A percentile compares a stretch with the other conserved stretches of the same genome.
phyloP scores from a whole-genome alignment of 2,113 vertebrate genomes.

The Hippocampus zosterae region DNA sequence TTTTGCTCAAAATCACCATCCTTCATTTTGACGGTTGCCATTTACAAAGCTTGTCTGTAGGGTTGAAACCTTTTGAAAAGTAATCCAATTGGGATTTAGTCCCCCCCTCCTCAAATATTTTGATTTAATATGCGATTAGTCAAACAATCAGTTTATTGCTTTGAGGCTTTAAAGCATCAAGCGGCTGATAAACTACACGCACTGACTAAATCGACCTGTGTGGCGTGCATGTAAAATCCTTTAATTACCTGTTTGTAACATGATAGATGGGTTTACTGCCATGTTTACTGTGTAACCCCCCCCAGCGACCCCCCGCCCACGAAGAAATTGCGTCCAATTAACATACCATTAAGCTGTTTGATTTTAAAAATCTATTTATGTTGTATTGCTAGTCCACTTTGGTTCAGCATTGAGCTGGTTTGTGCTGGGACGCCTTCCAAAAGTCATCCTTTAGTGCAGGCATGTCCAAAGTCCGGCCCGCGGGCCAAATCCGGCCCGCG shows the following conservation, averaged over 20 bases:
- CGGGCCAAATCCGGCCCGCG: too few relatives aligned
- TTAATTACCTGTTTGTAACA: not conserved
- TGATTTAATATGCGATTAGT: too few relatives aligned
- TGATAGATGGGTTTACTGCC: not conserved
- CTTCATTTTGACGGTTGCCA: not conserved
- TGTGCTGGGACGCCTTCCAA: not conserved
- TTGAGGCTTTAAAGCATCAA: slow-evolving; percentile 15
- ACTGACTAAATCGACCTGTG: not conserved
- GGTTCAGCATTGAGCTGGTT: not conserved
- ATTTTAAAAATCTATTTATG: not conserved
- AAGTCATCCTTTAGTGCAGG: not conserved
- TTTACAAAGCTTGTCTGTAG: too few relatives aligned
- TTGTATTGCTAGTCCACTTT: not conserved
- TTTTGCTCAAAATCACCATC: not conserved
- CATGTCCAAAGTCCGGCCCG: too few relatives aligned
- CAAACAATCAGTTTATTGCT: not conserved
- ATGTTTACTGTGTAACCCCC: too few relatives aligned
- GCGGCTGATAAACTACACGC: slow-evolving; percentile 34
- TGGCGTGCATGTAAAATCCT: not conserved
- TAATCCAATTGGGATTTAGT: too few relatives aligned
- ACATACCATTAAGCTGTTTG: not conserved
- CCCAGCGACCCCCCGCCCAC: too few relatives aligned
- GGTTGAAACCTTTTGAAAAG: too few relatives aligned
- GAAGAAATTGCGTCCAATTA: too few relatives aligned
- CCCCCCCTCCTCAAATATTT: too few relatives aligned